Percentiles rank a stretch among this genome's conserved stretches.
Evolutionary conservation across 2,888 invertebrate species (phyloP).

Genomic region (Lysandra bellargus): DNA sequence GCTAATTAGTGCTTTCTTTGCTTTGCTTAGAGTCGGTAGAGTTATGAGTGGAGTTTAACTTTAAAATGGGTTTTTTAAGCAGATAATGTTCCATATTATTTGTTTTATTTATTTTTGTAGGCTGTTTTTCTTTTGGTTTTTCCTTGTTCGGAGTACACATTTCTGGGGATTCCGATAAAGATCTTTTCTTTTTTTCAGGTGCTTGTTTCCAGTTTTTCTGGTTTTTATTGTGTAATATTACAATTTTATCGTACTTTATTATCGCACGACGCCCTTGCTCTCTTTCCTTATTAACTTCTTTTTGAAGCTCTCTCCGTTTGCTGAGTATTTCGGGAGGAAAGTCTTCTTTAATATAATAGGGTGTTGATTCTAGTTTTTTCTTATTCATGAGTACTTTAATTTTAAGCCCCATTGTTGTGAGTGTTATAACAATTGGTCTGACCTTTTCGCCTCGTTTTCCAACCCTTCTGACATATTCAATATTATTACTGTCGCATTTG

Average conservation of each 20-base stretch:
- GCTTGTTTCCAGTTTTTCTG: neutral
- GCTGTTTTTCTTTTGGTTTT: neutral
- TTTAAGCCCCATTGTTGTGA: conserved; percentile 33
- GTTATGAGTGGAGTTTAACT: neutral
- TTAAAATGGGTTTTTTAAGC: neutral
- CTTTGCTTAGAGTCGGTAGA: neutral
- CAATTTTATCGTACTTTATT: conserved; percentile 41
- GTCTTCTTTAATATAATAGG: no score
- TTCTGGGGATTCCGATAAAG: conserved; percentile 18
- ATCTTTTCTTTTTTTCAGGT: conserved; percentile 21
- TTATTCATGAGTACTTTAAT: conserved; percentile 21
- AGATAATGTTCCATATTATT: conserved; percentile 3
- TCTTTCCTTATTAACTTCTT: conserved; percentile 13
- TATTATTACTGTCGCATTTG: neutral
- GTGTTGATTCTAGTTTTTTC: no score
- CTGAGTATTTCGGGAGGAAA: no score
- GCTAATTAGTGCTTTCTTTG: no score
- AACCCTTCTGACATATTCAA: conserved; percentile 31
- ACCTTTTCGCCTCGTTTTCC: conserved; percentile 34
- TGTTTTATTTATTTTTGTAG: conserved; percentile 24
- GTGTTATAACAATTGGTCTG: conserved; percentile 32
- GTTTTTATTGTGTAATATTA: conserved; percentile 32
- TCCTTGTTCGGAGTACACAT: no score
- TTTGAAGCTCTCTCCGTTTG: no score
- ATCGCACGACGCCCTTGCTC: conserved; percentile 38